Evolutionary conservation across 2,113 vertebrate genomes (phyloP).

Genomic region (Takifugu flavidus): DNA sequence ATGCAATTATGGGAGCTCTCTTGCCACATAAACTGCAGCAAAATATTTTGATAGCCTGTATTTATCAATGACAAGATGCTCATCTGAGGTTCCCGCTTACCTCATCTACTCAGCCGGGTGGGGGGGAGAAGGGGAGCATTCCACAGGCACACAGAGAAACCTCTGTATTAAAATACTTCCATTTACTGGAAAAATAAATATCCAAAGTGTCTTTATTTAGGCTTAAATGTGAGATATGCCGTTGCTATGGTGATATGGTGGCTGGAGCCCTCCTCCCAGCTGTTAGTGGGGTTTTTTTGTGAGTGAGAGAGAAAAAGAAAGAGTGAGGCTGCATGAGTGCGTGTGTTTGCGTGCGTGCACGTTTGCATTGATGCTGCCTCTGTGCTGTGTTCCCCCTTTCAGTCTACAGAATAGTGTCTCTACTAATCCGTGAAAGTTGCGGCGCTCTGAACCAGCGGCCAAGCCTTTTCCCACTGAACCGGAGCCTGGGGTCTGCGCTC

Average conservation of each 20-base stretch:
- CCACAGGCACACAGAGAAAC: slow-evolving; percentile 40
- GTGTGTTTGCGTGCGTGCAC: slow-evolving; percentile 73
- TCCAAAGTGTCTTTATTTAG: slow-evolving; percentile 90
- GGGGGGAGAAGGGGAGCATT: slow-evolving; percentile 37
- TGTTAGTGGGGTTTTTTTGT: slow-evolving; percentile 86
- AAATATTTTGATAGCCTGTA: slow-evolving; percentile 53
- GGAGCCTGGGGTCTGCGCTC: slow-evolving; percentile 88
- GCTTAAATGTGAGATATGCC: slow-evolving; percentile 89
- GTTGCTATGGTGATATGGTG: slow-evolving; percentile 95
- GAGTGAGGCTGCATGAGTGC: slow-evolving; percentile 39
- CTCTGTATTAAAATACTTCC: slow-evolving; percentile 64
- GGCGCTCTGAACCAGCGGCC: slow-evolving; percentile 93
- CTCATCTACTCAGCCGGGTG: slow-evolving; percentile 60
- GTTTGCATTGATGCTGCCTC: slow-evolving; percentile 90
- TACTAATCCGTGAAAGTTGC: slow-evolving; percentile 99
- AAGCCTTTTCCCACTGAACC: slow-evolving; percentile 96
- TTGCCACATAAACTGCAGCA: slow-evolving; percentile 30
- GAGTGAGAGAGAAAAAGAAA: slow-evolving; percentile 15
- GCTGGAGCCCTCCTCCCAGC: slow-evolving; percentile 90
- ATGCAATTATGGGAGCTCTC: slow-evolving; percentile 21
- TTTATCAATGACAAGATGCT: slow-evolving; percentile 53
- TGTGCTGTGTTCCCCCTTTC: slow-evolving; percentile 97
- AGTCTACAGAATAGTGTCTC: slow-evolving; percentile 93
- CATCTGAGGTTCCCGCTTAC: slow-evolving; percentile 45
- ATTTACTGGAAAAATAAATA: slow-evolving; percentile 75